Conservation (phyloP, 2,797 vertebrate species). For the Esox lucius region DNA sequence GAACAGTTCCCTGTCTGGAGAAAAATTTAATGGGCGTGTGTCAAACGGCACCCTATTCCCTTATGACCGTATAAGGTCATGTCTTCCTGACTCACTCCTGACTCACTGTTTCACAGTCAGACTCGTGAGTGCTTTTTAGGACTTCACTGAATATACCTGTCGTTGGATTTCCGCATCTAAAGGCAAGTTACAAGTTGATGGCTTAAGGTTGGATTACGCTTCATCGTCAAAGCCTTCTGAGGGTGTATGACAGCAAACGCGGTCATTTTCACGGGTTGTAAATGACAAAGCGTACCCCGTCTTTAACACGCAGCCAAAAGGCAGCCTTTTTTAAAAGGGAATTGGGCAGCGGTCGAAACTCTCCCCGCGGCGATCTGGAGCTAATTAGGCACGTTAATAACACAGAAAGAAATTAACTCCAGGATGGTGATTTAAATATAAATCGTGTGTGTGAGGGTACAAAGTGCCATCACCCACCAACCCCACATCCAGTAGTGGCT, state of each 20-base stretch:
- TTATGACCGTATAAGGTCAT: neutral
- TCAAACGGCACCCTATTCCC: neutral
- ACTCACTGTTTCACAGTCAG: too few species aligned
- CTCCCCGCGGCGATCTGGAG: neutral
- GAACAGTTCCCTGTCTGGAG: neutral
- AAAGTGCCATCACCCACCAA: too few species aligned
- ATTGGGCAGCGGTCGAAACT: neutral
- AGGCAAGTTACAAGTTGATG: too few species aligned
- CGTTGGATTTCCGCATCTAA: too few species aligned
- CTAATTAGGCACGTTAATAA: neutral
- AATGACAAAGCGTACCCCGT: neutral
- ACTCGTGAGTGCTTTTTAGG: too few species aligned
- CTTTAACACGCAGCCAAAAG: neutral
- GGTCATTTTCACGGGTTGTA: too few species aligned
- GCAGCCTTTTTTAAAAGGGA: neutral
- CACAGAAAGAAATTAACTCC: neutral
- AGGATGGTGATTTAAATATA: neutral
- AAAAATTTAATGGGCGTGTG: neutral
- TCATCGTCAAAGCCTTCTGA: too few species aligned
- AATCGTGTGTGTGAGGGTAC: neutral
- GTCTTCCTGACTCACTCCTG: too few species aligned
- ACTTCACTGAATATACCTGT: too few species aligned
- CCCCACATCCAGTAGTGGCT: too few species aligned
- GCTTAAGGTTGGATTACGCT: too few species aligned
- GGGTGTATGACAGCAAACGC: too few species aligned